Evolutionary conservation across 2,113 vertebrate species (phyloP).

Genomic region (Psittacula cyanocephala): DNA sequence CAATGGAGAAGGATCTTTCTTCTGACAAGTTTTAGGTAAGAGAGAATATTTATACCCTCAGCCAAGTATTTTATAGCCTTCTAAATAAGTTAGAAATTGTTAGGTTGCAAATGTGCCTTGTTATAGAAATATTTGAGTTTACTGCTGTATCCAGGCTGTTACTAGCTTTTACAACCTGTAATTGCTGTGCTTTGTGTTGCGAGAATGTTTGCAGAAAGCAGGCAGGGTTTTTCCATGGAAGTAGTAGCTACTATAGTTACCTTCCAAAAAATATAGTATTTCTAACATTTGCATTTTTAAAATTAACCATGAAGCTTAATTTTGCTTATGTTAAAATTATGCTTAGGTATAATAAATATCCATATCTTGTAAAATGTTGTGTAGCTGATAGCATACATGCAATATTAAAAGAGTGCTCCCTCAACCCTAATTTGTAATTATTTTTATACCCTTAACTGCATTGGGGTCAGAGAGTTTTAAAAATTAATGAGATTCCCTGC

Average conservation of each 20-base stretch:
- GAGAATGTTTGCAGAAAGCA: slow-evolving; percentile 2
- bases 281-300: slow-evolving; percentile 22
- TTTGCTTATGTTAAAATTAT: neutral
- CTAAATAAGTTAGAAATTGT: slow-evolving; percentile 51
- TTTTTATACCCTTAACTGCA: slow-evolving; percentile 77
- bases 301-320: neutral
- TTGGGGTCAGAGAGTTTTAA: slow-evolving; percentile 79
- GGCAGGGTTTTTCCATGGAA: neutral
- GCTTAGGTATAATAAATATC: slow-evolving; percentile 41
- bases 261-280: neutral
- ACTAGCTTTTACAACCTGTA: slow-evolving; percentile 57
- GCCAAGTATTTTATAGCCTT: slow-evolving; percentile 44
- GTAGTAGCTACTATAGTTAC: slow-evolving; percentile 36
- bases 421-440: slow-evolving; percentile 79
- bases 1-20: slow-evolving; percentile 68
- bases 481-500: slow-evolving; percentile 81
- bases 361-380: neutral
- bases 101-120: slow-evolving; percentile 7
- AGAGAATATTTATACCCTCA: slow-evolving; percentile 47
- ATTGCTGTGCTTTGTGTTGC: slow-evolving; percentile 70
- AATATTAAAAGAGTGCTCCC: slow-evolving; percentile 71
- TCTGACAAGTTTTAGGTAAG: slow-evolving; percentile 81
- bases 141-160: slow-evolving; percentile 40
- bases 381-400: slow-evolving; percentile 38
- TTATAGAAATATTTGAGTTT: slow-evolving; percentile 41